Conservation (phyloP, 2,113 vertebrate genomes). For the Epinephelus moara region DNA sequence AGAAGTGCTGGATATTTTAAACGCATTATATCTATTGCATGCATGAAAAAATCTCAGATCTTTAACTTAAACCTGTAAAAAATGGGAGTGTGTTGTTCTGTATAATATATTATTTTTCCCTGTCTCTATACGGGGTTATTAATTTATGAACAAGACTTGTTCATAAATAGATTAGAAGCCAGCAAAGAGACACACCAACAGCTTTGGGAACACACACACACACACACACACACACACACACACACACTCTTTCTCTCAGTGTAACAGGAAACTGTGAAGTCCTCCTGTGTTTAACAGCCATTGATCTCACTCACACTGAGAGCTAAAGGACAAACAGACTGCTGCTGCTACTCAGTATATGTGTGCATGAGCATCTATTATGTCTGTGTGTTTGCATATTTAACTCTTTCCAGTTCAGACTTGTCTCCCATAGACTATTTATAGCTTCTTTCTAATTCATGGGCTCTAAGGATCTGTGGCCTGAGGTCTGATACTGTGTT, state of each 20-base stretch:
- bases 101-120: not conserved
- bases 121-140: not conserved
- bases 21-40: too few species aligned
- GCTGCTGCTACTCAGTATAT: conserved; percentile 20
- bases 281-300: conserved; percentile 47
- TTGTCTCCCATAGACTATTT: not conserved
- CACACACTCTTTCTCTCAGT: not conserved
- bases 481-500: not conserved
- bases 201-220: not conserved
- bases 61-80: too few species aligned
- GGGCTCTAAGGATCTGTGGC: not conserved
- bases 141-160: not conserved
- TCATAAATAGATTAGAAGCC: not conserved
- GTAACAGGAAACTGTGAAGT: conserved; percentile 33
- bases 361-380: conserved; percentile 14
- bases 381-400: conserved; percentile 12
- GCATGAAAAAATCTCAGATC: too few species aligned
- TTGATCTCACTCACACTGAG: conserved; percentile 58
- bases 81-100: too few species aligned
- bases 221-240: too few species aligned
- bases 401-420: not conserved
- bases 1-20: too few species aligned
- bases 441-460: not conserved
- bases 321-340: conserved; percentile 55
- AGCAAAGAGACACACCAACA: conserved; percentile 1